phyloP scores from a whole-genome alignment of 2,888 invertebrate genomes.

The Harmothoe impar region DNA sequence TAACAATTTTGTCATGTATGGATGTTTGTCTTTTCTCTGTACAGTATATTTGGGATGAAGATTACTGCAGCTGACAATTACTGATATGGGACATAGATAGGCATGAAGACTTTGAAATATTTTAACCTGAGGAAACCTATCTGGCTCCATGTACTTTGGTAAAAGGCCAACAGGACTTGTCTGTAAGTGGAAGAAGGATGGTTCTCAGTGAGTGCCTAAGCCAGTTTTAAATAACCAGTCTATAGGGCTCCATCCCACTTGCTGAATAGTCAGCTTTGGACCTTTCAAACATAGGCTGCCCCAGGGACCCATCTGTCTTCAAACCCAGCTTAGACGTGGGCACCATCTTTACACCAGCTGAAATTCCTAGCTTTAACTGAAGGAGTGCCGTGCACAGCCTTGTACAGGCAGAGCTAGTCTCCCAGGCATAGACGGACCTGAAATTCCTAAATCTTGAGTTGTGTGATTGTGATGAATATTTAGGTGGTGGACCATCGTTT shows the following conservation, averaged over 20 bases:
- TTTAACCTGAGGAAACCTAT: no score
- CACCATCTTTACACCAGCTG: not conserved
- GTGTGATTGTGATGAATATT: no score
- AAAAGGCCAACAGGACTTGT: not conserved
- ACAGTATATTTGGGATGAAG: no score
- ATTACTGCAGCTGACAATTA: no score
- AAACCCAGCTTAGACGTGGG: not conserved
- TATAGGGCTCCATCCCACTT: not conserved
- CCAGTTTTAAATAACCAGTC: conserved; percentile 16
- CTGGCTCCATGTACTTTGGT: no score
- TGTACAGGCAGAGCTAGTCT: not conserved
- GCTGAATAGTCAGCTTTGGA: not conserved
- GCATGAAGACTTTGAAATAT: no score
- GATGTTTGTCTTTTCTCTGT: no score
- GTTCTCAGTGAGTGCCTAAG: not conserved
- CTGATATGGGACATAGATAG: no score
- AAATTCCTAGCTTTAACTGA: not conserved
- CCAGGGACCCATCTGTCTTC: not conserved
- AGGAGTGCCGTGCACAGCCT: not conserved
- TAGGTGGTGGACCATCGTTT: no score
- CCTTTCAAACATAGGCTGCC: not conserved
- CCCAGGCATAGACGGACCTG: not conserved
- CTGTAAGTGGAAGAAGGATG: not conserved
- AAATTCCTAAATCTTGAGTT: no score
- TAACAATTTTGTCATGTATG: no score